A percentile compares a stretch with the other conserved stretches of the same genome.
Conservation (phyloP, 2,888 invertebrate species). For the Dioctria linearis region DNA sequence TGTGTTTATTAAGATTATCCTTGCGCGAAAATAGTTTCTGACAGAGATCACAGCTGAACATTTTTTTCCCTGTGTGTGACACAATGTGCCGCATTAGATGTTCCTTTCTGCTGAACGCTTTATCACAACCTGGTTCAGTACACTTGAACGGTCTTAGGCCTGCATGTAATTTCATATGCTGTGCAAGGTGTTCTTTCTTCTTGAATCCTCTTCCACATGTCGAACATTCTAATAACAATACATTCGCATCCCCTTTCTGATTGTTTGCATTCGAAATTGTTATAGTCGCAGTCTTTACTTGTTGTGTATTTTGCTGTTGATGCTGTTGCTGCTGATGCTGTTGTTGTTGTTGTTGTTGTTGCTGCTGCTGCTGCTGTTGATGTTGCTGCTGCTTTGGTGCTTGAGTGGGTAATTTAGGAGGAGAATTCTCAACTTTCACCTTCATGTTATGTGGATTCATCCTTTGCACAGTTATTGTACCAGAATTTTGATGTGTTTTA, state of each 20-base stretch:
- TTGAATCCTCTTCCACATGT: slow-evolving; percentile 78
- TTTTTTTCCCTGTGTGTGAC: slow-evolving; percentile 79
- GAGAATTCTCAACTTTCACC: slow-evolving; percentile 49
- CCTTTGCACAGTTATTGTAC: slow-evolving; percentile 59
- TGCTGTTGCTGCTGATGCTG: slow-evolving; percentile 47
- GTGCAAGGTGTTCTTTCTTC: slow-evolving; percentile 79
- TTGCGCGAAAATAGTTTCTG: slow-evolving; percentile 73
- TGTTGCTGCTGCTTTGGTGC: slow-evolving; percentile 65
- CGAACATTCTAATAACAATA: slow-evolving; percentile 71
- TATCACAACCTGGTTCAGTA: slow-evolving; percentile 74
- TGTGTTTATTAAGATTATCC: slow-evolving; percentile 71
- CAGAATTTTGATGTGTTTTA: slow-evolving; percentile 19
- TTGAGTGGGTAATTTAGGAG: slow-evolving; percentile 61
- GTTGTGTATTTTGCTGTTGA: slow-evolving; percentile 43
- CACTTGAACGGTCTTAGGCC: slow-evolving; percentile 80
- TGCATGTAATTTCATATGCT: slow-evolving; percentile 78
- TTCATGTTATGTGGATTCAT: slow-evolving; percentile 54
- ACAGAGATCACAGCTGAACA: slow-evolving; percentile 77
- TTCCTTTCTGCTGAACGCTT: slow-evolving; percentile 80
- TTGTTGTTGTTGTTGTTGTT: slow-evolving; percentile 44
- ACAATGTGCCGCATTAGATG: slow-evolving; percentile 78
- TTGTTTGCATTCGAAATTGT: neutral
- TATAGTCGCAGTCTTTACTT: slow-evolving; percentile 3
- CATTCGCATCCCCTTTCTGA: neutral
- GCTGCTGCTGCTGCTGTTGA: slow-evolving; percentile 57